A percentile compares a stretch with the other conserved stretches of the same genome.
phyloP scores from a whole-genome alignment of 2,888 invertebrate species.

The Drosophila borealis region DNA sequence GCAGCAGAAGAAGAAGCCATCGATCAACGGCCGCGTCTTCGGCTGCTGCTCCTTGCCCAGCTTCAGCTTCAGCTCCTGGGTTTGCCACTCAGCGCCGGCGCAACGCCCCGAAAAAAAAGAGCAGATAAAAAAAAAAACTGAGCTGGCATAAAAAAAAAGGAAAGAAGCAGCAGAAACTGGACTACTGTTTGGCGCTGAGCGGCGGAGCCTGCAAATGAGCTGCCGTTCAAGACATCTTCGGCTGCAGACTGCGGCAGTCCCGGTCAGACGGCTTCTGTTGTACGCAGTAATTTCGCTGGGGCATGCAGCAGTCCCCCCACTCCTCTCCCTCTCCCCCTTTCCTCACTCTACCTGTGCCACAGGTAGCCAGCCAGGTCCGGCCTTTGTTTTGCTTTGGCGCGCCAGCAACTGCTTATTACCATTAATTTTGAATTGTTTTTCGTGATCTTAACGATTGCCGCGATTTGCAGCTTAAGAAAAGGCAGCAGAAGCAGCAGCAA shows the following conservation, averaged over 20 bases:
- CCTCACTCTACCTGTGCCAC: slow-evolving; percentile 12
- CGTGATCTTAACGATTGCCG: slow-evolving; percentile 85
- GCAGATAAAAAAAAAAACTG: slow-evolving; percentile 4
- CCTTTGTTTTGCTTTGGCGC: slow-evolving; percentile 68
- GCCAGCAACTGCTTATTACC: slow-evolving; percentile 84
- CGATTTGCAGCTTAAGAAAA: slow-evolving; percentile 80
- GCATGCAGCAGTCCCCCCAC: slow-evolving; percentile 46
- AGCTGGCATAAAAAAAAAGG: slow-evolving; percentile 2
- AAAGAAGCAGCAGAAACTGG: slow-evolving; percentile 39
- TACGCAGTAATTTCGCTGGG: slow-evolving; percentile 85
- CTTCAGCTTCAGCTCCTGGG: slow-evolving; percentile 23
- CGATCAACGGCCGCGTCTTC: slow-evolving; percentile 57
- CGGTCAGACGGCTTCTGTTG: slow-evolving; percentile 84
- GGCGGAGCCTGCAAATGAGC: slow-evolving; percentile 70
- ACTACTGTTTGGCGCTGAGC: slow-evolving; percentile 71
- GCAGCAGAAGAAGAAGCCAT: slow-evolving; percentile 26
- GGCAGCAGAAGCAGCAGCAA: slow-evolving; percentile 46
- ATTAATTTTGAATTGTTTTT: slow-evolving; percentile 85
- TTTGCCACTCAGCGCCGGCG: slow-evolving; percentile 56
- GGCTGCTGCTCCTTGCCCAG: slow-evolving; percentile 9
- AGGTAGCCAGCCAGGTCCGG: slow-evolving; percentile 47
- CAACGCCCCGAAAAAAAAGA: slow-evolving; percentile 65
- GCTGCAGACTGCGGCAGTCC: slow-evolving; percentile 28
- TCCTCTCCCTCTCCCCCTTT: slow-evolving; percentile 20
- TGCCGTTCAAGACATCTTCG: slow-evolving; percentile 38